Percentiles rank a stretch among this genome's conserved stretches.
Evolutionary conservation across 1,140 invertebrate species (phyloP).

Genomic region (Rhynchophorus ferrugineus): DNA sequence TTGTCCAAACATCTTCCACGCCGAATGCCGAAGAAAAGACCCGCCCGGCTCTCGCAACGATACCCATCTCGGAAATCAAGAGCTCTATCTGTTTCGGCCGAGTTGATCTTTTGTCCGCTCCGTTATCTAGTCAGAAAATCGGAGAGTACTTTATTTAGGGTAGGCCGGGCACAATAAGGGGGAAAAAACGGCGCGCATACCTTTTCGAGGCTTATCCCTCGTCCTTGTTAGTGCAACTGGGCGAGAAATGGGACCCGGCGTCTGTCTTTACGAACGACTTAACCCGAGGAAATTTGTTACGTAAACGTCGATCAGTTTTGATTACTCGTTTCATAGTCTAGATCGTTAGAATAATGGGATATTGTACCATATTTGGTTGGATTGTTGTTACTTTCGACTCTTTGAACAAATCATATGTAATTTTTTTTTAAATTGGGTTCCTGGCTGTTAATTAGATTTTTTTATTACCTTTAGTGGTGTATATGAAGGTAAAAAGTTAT

Average conservation of each 20-base stretch:
- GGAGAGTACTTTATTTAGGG: background rate
- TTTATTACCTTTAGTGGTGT: no score
- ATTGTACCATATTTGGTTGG: no score
- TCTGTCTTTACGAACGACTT: background rate
- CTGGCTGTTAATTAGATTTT: no score
- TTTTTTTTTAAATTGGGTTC: no score
- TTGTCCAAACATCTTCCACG: background rate
- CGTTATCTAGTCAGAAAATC: background rate
- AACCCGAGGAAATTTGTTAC: background rate
- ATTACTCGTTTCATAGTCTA: no score
- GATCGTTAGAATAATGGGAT: no score
- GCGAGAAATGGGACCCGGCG: background rate
- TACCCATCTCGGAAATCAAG: background rate
- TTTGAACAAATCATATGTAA: no score
- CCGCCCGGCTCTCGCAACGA: no score
- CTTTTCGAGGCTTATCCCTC: background rate
- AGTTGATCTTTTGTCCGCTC: background rate
- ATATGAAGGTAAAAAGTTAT: no score
- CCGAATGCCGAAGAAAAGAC: background rate
- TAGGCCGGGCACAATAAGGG: background rate
- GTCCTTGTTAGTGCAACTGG: conserved; percentile 3
- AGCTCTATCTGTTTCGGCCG: background rate
- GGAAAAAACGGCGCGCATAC: background rate
- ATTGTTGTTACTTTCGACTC: no score
- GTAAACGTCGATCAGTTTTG: no score